Conservation (phyloP, 2,113 vertebrate genomes). For the Ginglymostoma cirratum region DNA sequence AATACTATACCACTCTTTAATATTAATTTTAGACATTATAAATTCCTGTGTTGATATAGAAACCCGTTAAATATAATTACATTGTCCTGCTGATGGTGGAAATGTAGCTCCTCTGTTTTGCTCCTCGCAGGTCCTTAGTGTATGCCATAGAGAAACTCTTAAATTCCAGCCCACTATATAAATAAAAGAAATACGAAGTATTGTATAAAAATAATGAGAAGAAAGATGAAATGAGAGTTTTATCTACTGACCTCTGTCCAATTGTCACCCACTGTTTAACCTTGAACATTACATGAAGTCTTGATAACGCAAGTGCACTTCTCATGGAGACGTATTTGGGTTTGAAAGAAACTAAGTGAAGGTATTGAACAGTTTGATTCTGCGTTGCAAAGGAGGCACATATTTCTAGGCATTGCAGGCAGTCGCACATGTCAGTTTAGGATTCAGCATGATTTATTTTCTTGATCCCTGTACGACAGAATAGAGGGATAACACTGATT, state of each 20-base stretch:
- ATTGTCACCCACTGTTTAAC: not conserved
- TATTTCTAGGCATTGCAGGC: not conserved
- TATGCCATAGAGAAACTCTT: not conserved
- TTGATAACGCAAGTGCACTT: not conserved
- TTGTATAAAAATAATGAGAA: not conserved
- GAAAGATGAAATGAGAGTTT: not conserved
- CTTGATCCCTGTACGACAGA: not conserved
- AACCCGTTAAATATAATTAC: not conserved
- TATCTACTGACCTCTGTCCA: not conserved
- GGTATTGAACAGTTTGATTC: not conserved
- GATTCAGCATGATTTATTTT: not conserved
- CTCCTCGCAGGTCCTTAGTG: not conserved
- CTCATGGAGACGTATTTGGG: not conserved
- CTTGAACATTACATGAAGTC: not conserved
- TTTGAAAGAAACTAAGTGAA: not conserved
- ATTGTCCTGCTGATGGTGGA: not conserved
- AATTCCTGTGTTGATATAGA: not conserved
- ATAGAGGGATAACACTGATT: not conserved
- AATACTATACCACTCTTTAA: not conserved
- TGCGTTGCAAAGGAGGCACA: too few relatives aligned
- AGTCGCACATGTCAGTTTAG: not conserved
- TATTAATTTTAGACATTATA: not conserved
- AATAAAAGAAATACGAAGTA: not conserved
- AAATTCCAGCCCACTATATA: not conserved
- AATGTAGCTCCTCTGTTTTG: not conserved